A percentile compares a stretch with the other conserved stretches of the same genome.
Conservation (phyloP, 2,113 vertebrate species). For the Seriola quinqueradiata region DNA sequence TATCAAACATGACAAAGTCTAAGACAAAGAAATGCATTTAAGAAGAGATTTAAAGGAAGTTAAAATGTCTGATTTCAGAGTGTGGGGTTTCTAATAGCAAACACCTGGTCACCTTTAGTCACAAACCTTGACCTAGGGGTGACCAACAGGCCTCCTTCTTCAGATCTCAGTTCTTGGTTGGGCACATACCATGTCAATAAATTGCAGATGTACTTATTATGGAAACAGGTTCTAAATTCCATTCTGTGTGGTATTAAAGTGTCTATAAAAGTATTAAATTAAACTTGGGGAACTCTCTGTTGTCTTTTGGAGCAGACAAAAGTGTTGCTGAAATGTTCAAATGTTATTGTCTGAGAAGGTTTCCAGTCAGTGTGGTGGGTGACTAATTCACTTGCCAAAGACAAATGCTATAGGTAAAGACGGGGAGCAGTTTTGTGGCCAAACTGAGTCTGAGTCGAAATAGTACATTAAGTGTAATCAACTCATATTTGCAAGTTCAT, state of each 20-base stretch:
- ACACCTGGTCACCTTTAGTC: too few relatives aligned
- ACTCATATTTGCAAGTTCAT: neutral
- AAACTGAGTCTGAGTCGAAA: neutral
- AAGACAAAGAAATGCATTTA: too few relatives aligned
- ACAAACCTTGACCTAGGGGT: too few relatives aligned
- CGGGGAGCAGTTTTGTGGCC: neutral
- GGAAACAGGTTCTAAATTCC: neutral
- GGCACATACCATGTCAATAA: too few relatives aligned
- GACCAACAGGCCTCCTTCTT: too few relatives aligned
- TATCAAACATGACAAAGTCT: too few relatives aligned
- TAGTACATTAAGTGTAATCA: neutral
- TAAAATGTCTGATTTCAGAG: too few relatives aligned
- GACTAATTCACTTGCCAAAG: conserved; percentile 3
- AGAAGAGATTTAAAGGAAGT: too few relatives aligned
- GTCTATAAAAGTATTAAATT: neutral
- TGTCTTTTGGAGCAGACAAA: neutral
- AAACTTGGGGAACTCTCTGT: too few relatives aligned
- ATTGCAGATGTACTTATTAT: too few relatives aligned
- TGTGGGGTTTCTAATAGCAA: too few relatives aligned
- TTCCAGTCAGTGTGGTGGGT: conserved; percentile 12
- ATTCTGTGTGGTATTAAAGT: neutral
- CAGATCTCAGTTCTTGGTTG: too few relatives aligned
- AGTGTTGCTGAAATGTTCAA: conserved; percentile 8
- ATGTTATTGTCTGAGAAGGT: conserved; percentile 32
- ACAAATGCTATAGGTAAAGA: conserved; percentile 2